Conservation (phyloP, 2,888 invertebrate species). For the Agrypnus murinus region DNA sequence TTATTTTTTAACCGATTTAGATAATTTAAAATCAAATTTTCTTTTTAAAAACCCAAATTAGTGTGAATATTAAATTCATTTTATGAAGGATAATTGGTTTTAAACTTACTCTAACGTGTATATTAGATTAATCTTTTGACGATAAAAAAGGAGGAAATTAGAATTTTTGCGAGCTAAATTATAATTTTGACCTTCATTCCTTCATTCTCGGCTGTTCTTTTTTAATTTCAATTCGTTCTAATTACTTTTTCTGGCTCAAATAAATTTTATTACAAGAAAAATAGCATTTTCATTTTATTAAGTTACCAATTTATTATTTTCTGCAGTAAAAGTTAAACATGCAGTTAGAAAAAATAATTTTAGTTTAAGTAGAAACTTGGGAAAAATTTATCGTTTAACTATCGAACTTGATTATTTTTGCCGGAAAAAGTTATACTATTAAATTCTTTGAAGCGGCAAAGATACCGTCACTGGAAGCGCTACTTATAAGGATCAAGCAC, state of each 20-base stretch:
- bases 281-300: too few relatives aligned
- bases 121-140: slow-evolving; percentile 13
- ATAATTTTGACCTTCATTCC: neutral
- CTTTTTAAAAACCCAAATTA: neutral
- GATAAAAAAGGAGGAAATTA: neutral
- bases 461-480: slow-evolving; percentile 42
- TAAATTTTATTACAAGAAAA: neutral
- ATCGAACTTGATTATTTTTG: slow-evolving; percentile 49
- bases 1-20: slow-evolving; percentile 4
- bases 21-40: neutral
- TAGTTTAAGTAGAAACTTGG: slow-evolving; percentile 21
- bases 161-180: slow-evolving; percentile 21
- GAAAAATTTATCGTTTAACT: slow-evolving; percentile 40
- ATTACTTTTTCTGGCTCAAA: neutral
- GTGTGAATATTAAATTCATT: slow-evolving; percentile 5
- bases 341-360: neutral
- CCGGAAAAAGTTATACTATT: slow-evolving; percentile 45
- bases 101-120: slow-evolving; percentile 4
- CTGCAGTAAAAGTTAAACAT: too few relatives aligned
- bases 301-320: too few relatives aligned
- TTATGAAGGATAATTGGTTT: slow-evolving; percentile 6
- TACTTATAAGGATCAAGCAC: slow-evolving; percentile 46
- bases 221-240: neutral
- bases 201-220: neutral
- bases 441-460: slow-evolving; percentile 49